phyloP scores from a whole-genome alignment of 2,888 invertebrate genomes.

The Drosophila antonietae region DNA sequence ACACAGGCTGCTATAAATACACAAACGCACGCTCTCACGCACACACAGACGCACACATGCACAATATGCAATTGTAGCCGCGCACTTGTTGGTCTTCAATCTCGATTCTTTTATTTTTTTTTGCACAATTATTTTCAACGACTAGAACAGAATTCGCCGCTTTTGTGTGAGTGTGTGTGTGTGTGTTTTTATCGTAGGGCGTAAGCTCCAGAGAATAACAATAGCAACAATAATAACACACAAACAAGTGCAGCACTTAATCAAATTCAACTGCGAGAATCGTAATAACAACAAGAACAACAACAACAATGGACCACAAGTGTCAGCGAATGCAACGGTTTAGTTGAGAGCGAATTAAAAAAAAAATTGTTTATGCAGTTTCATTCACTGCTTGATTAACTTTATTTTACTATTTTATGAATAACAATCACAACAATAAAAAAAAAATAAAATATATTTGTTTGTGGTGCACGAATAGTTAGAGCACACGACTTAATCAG shows the following conservation, averaged over 20 bases:
- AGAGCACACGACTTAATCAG: constrained; percentile 52
- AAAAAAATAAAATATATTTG: constrained; percentile 8
- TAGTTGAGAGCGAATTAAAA: neutral
- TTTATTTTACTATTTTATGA: constrained; percentile 7
- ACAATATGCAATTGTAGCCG: constrained; percentile 45
- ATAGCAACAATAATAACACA: constrained; percentile 27
- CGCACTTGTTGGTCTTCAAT: constrained; percentile 62
- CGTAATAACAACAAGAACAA: neutral
- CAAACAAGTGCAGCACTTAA: constrained; percentile 22
- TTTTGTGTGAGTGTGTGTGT: neutral
- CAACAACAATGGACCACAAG: neutral
- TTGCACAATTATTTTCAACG: constrained; percentile 21
- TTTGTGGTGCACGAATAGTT: constrained; percentile 23
- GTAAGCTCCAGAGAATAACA: constrained; percentile 36
- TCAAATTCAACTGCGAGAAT: constrained; percentile 22
- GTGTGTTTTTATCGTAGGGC: constrained; percentile 31
- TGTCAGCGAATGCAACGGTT: neutral
- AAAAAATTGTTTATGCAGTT: constrained; percentile 1
- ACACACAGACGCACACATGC: constrained; percentile 15
- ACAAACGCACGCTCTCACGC: constrained; percentile 4
- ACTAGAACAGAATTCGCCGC: constrained; percentile 2
- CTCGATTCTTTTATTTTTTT: constrained; percentile 6
- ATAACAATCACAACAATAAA: constrained; percentile 1
- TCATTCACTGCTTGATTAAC: constrained; percentile 6
- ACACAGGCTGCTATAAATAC: constrained; percentile 10